phyloP scores from a whole-genome alignment of 2,113 vertebrate genomes.

The Equus przewalskii region DNA sequence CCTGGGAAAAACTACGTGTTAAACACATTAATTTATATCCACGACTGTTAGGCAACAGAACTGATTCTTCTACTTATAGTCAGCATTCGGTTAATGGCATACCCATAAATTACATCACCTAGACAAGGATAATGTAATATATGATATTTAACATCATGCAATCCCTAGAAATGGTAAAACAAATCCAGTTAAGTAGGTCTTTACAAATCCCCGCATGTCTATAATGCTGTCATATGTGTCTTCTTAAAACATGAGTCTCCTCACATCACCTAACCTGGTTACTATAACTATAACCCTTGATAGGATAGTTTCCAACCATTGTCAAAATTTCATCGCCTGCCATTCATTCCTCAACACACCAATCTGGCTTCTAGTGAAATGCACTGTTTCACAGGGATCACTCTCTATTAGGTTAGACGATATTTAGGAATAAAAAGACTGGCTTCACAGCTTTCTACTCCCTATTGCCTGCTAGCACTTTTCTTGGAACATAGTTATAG shows the following conservation, averaged over 20 bases:
- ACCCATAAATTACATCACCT: neutral
- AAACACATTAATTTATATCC: neutral
- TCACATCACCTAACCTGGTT: neutral
- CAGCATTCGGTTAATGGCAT: neutral
- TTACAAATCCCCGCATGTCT: neutral
- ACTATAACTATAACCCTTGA: neutral
- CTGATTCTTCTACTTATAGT: neutral
- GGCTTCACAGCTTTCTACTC: neutral
- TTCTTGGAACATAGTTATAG: neutral
- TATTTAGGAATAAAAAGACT: neutral
- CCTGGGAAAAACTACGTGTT: neutral
- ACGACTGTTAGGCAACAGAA: neutral
- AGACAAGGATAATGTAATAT: neutral
- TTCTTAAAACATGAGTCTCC: constrained; percentile 21
- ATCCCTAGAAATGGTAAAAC: constrained; percentile 29
- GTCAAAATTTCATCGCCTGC: neutral
- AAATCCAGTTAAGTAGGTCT: neutral
- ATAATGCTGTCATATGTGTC: neutral
- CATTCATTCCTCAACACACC: neutral
- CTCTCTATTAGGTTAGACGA: neutral
- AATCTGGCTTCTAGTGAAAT: neutral
- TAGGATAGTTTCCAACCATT: neutral
- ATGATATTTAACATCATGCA: neutral
- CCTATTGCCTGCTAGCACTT: neutral
- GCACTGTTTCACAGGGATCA: neutral